Conservation (phyloP, 2,888 invertebrate species). For the Melanargia galathea region DNA sequence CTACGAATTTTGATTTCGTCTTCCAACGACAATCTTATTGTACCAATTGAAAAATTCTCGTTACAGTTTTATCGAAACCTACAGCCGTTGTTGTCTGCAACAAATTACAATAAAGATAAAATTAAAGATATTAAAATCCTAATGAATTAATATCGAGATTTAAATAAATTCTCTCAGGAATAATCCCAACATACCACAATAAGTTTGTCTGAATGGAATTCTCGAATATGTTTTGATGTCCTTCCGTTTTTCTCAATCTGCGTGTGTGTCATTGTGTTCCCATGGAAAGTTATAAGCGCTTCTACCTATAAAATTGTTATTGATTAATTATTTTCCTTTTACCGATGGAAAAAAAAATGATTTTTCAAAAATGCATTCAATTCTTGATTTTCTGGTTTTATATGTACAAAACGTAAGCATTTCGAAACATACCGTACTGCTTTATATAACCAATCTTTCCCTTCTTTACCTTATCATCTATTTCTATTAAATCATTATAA, state of each 20-base stretch:
- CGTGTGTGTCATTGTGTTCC: conserved; percentile 62
- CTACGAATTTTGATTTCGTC: neutral
- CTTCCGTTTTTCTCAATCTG: conserved; percentile 59
- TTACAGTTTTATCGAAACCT: conserved; percentile 57
- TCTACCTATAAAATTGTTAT: conserved; percentile 51
- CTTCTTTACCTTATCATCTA: too few relatives aligned
- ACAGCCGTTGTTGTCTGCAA: conserved; percentile 68
- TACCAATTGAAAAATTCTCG: conserved; percentile 53
- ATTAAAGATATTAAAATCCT: too few relatives aligned
- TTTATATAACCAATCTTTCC: too few relatives aligned
- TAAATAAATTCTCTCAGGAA: too few relatives aligned
- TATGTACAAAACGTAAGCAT: too few relatives aligned
- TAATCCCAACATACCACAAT: conserved; percentile 42
- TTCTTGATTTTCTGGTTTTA: too few relatives aligned
- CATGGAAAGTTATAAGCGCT: conserved; percentile 60
- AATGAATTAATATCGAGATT: too few relatives aligned
- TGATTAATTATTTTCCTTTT: too few relatives aligned
- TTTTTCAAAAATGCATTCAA: too few relatives aligned
- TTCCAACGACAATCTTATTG: conserved; percentile 34
- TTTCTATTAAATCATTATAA: too few relatives aligned
- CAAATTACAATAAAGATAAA: conserved; percentile 12
- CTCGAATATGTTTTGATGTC: conserved; percentile 57
- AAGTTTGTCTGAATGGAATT: conserved; percentile 58
- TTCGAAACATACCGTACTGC: too few relatives aligned
- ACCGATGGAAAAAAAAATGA: too few relatives aligned